Evolutionary conservation across 1,140 invertebrate species (phyloP), one percentile per base, ranked within the genome.

Genomic region (Bombyx mori): DNA sequence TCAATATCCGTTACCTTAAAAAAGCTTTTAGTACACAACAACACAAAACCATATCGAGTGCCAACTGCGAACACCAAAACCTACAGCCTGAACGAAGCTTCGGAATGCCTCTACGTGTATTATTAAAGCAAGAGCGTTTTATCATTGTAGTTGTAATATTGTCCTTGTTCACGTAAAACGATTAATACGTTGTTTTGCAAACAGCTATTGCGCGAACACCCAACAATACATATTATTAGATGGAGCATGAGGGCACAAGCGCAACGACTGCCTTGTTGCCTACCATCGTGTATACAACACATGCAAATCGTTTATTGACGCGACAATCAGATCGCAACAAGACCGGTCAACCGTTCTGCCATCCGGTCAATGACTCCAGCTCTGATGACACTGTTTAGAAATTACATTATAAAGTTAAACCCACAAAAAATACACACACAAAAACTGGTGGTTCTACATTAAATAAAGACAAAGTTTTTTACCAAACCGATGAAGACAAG

Each of bases 241-340:
- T 49, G 62, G 63, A 47, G 61, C 57, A 69, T 63, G 68, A 70
- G 67, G 69, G 76, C 70, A 67, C 68, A 66, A 67, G 73, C 73
- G 71, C 73, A 75, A 57, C 63, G 58, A 51, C 56, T 52, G 50
- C 63, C 61, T 35, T 35, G 26, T 35, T 35, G 26, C 26, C 26
- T 35, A 35, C 26, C 26, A 35, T 35, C 26, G 26, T 35, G 26
- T 35, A 35, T 61, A 58, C 68, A 67, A 72, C 75, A 73, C 76
- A 86, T 82, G 82, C 80, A 83, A 83, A 86, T 82, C 74, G 69
- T 70, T 75, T 77, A 81, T 79, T 80, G 79, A 68, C 63, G 63
- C 73, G 68, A 74, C 79, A 83, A 86, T 86, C 82, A 82, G 82
- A 75, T 82, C 82, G 80, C 77, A 74, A 82, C 77, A 63, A 56